Base-by-base conservation (phyloP, 2,797 vertebrate genomes). In the Petrocephalus schoutedeni region DNA sequence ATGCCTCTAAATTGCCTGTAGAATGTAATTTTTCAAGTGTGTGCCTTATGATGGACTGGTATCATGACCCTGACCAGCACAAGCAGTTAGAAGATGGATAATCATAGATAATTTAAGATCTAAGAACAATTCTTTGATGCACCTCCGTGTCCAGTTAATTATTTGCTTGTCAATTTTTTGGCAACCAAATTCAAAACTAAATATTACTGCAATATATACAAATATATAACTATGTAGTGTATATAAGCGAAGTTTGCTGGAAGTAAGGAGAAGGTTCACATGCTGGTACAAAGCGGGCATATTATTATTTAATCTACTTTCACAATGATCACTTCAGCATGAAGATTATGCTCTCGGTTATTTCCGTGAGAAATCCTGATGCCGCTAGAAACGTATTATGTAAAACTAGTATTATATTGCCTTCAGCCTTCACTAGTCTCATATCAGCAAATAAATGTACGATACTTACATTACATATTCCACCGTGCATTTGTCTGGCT, bases 271-370 rank as follows among this genome's bases (percentile, higher is more conserved):
- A 45, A 5, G 36, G 71, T 19, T 45, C 71, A n/a, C 36, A 45
- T 6, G 36, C 71, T 3, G 7, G 71, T 16, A 19, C 23, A 45
- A 45, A 77, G 32, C 16, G 14, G 28, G 16, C 71, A 77, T 8
- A 36, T 45, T 36, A 77, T 77, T 77, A 36, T 2, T 56, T 56
- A 56, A 7, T 14, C 0, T 45, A 36, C 14, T 45, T 77, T 45
- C 36, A 77, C 71, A 45, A 77, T 8, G 71, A 77, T 36, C 71
- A 45, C 32, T 77, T 67, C 61, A 77, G 71, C 36, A 45, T 41
- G 71, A 77, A n/a, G 19, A 77, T 16, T 77, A 77, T 77, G 71
- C 32, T n/a, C 71, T 74, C 61, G 28, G 71, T 77, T 77, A 77
- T 45, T 77, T 45, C 28, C 16, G 5, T 19, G 16, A 77, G 36